phyloP scores from a whole-genome alignment of 2,797 vertebrate species.

The Anguilla pacifica region DNA sequence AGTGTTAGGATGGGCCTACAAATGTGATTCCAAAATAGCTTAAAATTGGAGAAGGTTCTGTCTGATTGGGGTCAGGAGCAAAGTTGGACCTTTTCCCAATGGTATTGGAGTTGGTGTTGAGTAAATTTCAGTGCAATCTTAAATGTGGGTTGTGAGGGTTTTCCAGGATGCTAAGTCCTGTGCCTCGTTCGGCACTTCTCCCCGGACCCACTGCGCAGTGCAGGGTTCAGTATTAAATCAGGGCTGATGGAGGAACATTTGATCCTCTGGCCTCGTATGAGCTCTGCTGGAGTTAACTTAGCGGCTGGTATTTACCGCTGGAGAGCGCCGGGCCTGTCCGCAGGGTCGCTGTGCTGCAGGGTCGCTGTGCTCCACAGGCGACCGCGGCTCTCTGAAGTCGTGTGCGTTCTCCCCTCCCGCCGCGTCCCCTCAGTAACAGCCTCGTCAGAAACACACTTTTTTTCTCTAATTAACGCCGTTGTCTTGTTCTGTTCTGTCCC shows the following conservation, averaged over 20 bases:
- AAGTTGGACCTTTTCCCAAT: not conserved
- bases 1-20: not conserved
- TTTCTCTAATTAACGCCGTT: not conserved
- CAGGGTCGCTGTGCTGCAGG: too few relatives aligned
- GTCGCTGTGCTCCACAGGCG: too few relatives aligned
- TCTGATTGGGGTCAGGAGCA: not conserved
- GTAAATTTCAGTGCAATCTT: not conserved
- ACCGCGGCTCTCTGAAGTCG: not conserved
- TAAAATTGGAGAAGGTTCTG: not conserved
- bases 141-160: not conserved
- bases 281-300: not conserved
- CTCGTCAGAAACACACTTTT: not conserved
- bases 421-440: not conserved
- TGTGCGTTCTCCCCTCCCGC: not conserved
- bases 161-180: not conserved
- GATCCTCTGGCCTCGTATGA: not conserved
- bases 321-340: not conserved
- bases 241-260: not conserved
- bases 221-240: not conserved
- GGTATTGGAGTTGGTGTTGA: not conserved
- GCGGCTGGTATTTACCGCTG: not conserved
- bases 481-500: conserved; percentile 27
- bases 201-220: not conserved
- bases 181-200: not conserved
- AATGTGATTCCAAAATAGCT: not conserved